These are phyloP conservation scores for Myotis brandtii DNA, from an alignment of 2,113 vertebrate species.

Conservation along the genomic window DNA sequence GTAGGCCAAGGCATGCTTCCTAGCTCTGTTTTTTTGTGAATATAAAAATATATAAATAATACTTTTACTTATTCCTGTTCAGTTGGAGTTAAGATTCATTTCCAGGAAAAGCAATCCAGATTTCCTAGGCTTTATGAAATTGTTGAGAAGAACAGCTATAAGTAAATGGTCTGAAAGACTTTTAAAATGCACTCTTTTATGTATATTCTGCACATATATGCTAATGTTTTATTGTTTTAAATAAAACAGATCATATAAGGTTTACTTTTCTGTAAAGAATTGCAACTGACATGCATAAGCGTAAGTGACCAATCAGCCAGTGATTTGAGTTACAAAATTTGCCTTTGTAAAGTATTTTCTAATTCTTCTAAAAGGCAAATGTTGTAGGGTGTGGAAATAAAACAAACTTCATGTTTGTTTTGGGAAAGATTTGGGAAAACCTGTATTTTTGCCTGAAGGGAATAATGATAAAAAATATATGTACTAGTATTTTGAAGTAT, in stretches of 20 bases:
- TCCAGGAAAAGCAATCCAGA: background rate
- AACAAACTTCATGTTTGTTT: constrained; percentile 53
- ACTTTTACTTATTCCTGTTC: constrained; percentile 11
- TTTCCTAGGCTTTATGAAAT: constrained; percentile 14
- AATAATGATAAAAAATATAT: constrained; percentile 77
- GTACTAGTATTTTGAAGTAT: constrained; percentile 43
- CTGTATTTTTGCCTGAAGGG: constrained; percentile 71
- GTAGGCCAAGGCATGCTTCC: background rate
- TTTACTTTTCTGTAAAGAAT: background rate
- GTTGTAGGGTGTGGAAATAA: constrained; percentile 30
- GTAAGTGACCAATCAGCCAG: background rate
- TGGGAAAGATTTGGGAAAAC: constrained; percentile 37
- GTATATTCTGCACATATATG: background rate
- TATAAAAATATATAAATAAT: background rate
- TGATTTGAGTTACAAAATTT: background rate
- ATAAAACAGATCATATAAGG: background rate
- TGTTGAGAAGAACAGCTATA: background rate
- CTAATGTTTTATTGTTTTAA: constrained; percentile 42
- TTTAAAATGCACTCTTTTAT: background rate
- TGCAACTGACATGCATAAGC: background rate
- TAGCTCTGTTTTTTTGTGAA: constrained; percentile 22
- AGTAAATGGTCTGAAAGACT: background rate
- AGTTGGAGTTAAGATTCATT: background rate
- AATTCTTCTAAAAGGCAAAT: constrained; percentile 9
- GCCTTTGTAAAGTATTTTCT: constrained; percentile 25